Evolutionary conservation across 1,140 invertebrate species (phyloP).

Genomic region (Nasonia longicornis): DNA sequence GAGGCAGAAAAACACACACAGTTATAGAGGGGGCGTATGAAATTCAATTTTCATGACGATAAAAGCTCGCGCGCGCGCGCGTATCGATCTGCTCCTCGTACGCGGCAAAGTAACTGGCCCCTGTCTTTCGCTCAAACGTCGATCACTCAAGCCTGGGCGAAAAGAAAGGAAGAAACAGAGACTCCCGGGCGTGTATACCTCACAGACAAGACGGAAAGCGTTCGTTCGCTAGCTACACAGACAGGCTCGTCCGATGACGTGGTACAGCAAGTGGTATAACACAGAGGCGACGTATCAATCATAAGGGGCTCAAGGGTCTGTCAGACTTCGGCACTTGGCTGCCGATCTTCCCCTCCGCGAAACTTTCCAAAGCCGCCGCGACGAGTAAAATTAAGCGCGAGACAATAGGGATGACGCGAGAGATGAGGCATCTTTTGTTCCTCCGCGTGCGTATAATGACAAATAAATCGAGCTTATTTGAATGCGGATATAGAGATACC

Average conservation of each 20-base stretch:
- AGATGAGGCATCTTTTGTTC: background rate
- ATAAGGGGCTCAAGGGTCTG: slow-evolving; percentile 53
- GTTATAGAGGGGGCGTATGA: background rate
- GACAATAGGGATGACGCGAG: slow-evolving; percentile 3
- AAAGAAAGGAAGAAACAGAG: background rate
- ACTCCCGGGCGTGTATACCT: background rate
- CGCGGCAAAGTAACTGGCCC: background rate
- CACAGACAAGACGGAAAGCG: background rate
- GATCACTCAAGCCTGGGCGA: background rate
- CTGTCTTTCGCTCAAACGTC: slow-evolving; percentile 8
- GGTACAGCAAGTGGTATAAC: slow-evolving; percentile 29
- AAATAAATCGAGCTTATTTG: slow-evolving; percentile 20
- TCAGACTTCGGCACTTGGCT: slow-evolving; percentile 43
- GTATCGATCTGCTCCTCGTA: background rate
- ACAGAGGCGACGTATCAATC: slow-evolving; percentile 54
- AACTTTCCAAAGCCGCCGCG: background rate
- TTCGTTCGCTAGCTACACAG: background rate
- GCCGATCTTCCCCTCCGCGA: slow-evolving; percentile 31
- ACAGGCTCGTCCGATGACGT: slow-evolving; percentile 6
- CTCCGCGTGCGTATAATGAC: background rate
- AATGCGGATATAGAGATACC: background rate
- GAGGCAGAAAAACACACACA: background rate
- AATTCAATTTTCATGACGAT: slow-evolving; percentile 13
- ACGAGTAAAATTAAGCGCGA: slow-evolving; percentile 2
- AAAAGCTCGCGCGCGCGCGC: background rate